These are phyloP conservation scores for Himalopsyche phryganea DNA, from an alignment of 1,140 invertebrate genomes.

Conservation along the genomic window DNA sequence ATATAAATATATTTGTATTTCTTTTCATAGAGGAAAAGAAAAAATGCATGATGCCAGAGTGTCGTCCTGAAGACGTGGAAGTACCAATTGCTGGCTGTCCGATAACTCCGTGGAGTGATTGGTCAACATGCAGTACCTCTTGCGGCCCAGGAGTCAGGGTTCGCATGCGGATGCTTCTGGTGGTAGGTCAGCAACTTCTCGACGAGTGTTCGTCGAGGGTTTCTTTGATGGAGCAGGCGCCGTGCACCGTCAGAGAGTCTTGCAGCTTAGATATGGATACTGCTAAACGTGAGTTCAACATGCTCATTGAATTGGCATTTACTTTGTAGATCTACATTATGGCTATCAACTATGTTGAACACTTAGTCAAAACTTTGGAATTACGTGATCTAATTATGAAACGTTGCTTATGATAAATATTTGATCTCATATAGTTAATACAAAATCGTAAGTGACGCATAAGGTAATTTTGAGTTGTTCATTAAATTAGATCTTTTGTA, in stretches of 20 bases:
- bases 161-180: constrained; percentile 66
- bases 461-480: too few relatives aligned
- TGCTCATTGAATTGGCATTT: too few relatives aligned
- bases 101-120: constrained; percentile 70
- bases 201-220: constrained; percentile 58
- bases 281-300: constrained; percentile 60
- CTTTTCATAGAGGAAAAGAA: constrained; percentile 60
- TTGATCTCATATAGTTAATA: too few relatives aligned
- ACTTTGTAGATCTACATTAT: too few relatives aligned
- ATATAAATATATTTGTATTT: constrained; percentile 15
- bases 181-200: constrained; percentile 58
- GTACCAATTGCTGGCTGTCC: constrained; percentile 59
- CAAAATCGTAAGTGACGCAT: too few relatives aligned
- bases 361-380: too few relatives aligned
- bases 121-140: constrained; percentile 73
- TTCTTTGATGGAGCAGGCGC: constrained; percentile 62
- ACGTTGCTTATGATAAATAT: too few relatives aligned
- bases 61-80: constrained; percentile 54
- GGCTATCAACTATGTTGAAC: too few relatives aligned
- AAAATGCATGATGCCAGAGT: constrained; percentile 69
- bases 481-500: too few relatives aligned
- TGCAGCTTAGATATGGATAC: constrained; percentile 69
- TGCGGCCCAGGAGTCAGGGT: constrained; percentile 74
- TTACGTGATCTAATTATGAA: too few relatives aligned
- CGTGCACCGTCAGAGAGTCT: constrained; percentile 61